Evolutionary conservation across 2,797 vertebrate species (phyloP).

Genomic region (Enteromius unitaeniatus): DNA sequence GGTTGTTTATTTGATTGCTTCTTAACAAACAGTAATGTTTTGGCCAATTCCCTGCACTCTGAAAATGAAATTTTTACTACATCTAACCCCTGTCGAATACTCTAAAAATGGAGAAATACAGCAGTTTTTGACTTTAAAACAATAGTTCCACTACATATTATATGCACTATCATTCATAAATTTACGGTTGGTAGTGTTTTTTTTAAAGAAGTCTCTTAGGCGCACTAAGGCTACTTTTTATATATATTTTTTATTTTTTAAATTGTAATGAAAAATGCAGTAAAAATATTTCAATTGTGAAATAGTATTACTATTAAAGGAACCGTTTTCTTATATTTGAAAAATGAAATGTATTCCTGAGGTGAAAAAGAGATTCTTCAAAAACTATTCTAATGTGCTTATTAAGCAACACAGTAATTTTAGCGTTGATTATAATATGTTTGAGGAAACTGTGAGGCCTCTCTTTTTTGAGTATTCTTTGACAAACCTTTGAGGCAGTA

Average conservation of each 20-base stretch:
- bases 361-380: not conserved
- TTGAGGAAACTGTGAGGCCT: not conserved
- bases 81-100: not conserved
- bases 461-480: not conserved
- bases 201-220: not conserved
- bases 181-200: not conserved
- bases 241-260: not conserved
- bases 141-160: not conserved
- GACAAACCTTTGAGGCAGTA: slow-evolving; percentile 58
- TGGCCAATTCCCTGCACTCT: not conserved
- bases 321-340: not conserved
- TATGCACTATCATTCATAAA: not conserved
- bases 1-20: slow-evolving; percentile 22
- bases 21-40: not conserved
- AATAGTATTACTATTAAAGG: not conserved
- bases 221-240: not conserved
- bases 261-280: not conserved
- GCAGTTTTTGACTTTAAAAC: not conserved
- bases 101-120: not conserved
- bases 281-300: not conserved
- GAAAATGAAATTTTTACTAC: not conserved
- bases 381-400: not conserved
- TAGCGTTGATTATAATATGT: too few species aligned
- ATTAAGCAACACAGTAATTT: too few species aligned
- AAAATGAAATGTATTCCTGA: not conserved